phyloP scores from a whole-genome alignment of 2,888 invertebrate genomes.

The Taenaris catops region DNA sequence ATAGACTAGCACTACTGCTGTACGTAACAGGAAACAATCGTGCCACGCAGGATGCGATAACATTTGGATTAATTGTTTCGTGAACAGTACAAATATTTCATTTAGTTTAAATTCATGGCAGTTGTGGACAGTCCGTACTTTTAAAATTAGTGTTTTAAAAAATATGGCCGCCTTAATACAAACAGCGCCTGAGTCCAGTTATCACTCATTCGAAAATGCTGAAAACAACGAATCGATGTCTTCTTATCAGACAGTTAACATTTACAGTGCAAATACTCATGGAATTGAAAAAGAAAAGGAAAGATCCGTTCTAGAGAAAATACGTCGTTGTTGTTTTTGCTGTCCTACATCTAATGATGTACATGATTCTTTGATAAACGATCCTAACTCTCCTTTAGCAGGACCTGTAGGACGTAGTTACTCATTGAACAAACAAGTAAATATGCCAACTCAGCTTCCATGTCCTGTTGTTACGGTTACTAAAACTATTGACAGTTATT shows the following conservation, averaged over 20 bases:
- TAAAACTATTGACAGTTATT: constrained; percentile 39
- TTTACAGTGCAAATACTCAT: constrained; percentile 39
- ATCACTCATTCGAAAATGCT: constrained; percentile 47
- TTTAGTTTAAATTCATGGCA: constrained; percentile 32
- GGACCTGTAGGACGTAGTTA: constrained; percentile 52
- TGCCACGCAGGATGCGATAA: constrained; percentile 61
- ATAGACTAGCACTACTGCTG: constrained; percentile 28
- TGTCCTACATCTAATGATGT: constrained; percentile 37
- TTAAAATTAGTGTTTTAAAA: constrained; percentile 22
- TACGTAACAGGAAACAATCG: constrained; percentile 61
- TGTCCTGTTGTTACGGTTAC: constrained; percentile 32
- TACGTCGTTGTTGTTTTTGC: constrained; percentile 44
- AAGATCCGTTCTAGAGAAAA: constrained; percentile 35
- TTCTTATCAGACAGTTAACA: constrained; percentile 44
- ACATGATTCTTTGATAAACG: constrained; percentile 37
- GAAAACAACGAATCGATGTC: constrained; percentile 27
- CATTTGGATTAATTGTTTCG: constrained; percentile 52
- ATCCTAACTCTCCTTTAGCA: constrained; percentile 48
- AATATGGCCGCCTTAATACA: constrained; percentile 43
- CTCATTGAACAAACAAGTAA: constrained; percentile 37
- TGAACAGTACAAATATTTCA: constrained; percentile 40
- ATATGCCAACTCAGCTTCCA: constrained; percentile 20
- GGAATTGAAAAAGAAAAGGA: constrained; percentile 28
- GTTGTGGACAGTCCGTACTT: constrained; percentile 28
- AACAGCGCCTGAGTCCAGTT: constrained; percentile 40